phyloP scores from a whole-genome alignment of 2,797 vertebrate species.

The Florisuga fusca region DNA sequence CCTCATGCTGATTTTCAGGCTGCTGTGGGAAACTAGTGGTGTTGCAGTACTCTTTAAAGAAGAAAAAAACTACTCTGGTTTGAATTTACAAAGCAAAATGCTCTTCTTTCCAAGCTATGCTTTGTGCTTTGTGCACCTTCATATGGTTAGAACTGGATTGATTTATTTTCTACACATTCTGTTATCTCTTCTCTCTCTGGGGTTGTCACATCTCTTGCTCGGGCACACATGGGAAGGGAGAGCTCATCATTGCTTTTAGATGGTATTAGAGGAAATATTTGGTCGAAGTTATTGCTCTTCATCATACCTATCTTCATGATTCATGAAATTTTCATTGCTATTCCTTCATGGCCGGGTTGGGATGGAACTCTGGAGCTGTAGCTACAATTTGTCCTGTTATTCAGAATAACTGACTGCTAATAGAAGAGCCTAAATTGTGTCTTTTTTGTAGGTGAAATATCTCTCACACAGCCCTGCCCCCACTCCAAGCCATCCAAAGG shows the following conservation, averaged over 20 bases:
- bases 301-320: neutral
- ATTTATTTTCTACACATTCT: conserved; percentile 52
- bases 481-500: neutral
- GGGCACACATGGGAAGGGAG: neutral
- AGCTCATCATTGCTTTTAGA: neutral
- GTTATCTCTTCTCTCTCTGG: conserved; percentile 24
- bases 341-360: neutral
- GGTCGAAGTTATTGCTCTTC: neutral
- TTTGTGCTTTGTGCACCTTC: neutral
- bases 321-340: neutral
- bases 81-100: conserved; percentile 48
- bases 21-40: conserved; percentile 16
- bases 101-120: neutral
- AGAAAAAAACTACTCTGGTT: conserved; percentile 32
- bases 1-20: conserved; percentile 30
- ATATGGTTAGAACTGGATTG: neutral
- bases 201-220: conserved; percentile 20
- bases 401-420: neutral
- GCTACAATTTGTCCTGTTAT: neutral
- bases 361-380: neutral
- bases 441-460: neutral
- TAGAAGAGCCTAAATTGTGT: neutral
- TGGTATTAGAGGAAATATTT: conserved; percentile 13
- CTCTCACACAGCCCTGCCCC: neutral
- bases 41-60: conserved; percentile 16